Evolutionary conservation across 2,797 vertebrate genomes (phyloP).

Genomic region (Melanotaenia parkinsoni): DNA sequence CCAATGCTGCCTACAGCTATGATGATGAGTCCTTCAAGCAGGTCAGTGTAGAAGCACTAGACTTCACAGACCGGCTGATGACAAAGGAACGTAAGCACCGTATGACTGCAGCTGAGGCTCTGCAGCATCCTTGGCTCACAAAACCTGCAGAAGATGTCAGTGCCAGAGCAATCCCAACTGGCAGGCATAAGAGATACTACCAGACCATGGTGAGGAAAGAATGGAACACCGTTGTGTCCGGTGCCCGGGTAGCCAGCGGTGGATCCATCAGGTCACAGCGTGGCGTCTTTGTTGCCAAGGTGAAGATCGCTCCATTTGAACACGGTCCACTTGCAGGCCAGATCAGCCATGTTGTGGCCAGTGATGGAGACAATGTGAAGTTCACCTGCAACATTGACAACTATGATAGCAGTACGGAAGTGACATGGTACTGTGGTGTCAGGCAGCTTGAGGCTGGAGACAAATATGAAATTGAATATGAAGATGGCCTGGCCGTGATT

Average conservation of each 20-base stretch:
- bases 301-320: slow-evolving; percentile 97
- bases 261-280: slow-evolving; percentile 93
- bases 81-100: slow-evolving; percentile 97
- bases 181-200: slow-evolving; percentile 96
- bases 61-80: slow-evolving; percentile 94
- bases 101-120: slow-evolving; percentile 93
- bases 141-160: slow-evolving; percentile 88
- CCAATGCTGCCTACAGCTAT: slow-evolving; percentile 93
- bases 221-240: slow-evolving; percentile 93
- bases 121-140: slow-evolving; percentile 92
- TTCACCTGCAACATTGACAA: slow-evolving; percentile 96
- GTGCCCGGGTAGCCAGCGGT: slow-evolving; percentile 92
- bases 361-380: slow-evolving; percentile 90
- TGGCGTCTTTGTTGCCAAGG: slow-evolving; percentile 92
- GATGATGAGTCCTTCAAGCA: slow-evolving; percentile 96
- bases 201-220: slow-evolving; percentile 94
- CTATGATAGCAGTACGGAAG: slow-evolving; percentile 95
- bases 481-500: slow-evolving; percentile 92
- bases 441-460: slow-evolving; percentile 92
- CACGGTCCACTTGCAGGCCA: slow-evolving; percentile 94
- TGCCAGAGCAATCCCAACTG: slow-evolving; percentile 88
- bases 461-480: slow-evolving; percentile 94
- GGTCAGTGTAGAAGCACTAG: slow-evolving; percentile 91
- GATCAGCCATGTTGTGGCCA: slow-evolving; percentile 87
- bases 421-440: slow-evolving; percentile 97